Evolutionary conservation across 1,140 invertebrate genomes (phyloP).

Genomic region (Leptoteleia sp.): DNA sequence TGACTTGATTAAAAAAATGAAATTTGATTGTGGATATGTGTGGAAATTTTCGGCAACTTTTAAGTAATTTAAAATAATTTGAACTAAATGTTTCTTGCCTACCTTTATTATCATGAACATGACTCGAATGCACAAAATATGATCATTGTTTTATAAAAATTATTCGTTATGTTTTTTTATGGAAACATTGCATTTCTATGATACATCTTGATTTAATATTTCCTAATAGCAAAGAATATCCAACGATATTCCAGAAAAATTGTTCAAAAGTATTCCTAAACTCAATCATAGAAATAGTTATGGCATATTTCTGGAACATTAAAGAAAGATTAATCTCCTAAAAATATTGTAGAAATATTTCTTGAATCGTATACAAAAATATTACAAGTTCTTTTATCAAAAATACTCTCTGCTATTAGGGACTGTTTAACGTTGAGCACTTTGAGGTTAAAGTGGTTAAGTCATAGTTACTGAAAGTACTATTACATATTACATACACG

Average conservation of each 20-base stretch:
- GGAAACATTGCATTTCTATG: neutral
- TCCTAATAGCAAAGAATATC: too few relatives aligned
- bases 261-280: slow-evolving; percentile 4
- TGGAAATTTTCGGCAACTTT: slow-evolving; percentile 1
- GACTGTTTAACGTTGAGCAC: too few relatives aligned
- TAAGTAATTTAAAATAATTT: slow-evolving; percentile 1
- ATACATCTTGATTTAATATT: slow-evolving; percentile 1
- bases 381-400: too few relatives aligned
- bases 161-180: neutral
- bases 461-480: slow-evolving; percentile 42
- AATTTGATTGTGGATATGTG: too few relatives aligned
- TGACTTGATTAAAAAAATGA: slow-evolving; percentile 2
- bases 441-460: slow-evolving; percentile 12
- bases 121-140: neutral
- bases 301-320: too few relatives aligned
- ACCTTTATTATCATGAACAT: neutral
- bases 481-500: slow-evolving; percentile 1
- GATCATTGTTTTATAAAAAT: neutral
- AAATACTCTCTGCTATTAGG: too few relatives aligned
- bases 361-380: too few relatives aligned
- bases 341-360: too few relatives aligned
- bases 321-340: too few relatives aligned
- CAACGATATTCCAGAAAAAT: too few relatives aligned
- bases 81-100: neutral
- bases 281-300: too few relatives aligned